Evolutionary conservation across 2,113 vertebrate genomes (phyloP).

Genomic region (Cyanocitta stelleri): DNA sequence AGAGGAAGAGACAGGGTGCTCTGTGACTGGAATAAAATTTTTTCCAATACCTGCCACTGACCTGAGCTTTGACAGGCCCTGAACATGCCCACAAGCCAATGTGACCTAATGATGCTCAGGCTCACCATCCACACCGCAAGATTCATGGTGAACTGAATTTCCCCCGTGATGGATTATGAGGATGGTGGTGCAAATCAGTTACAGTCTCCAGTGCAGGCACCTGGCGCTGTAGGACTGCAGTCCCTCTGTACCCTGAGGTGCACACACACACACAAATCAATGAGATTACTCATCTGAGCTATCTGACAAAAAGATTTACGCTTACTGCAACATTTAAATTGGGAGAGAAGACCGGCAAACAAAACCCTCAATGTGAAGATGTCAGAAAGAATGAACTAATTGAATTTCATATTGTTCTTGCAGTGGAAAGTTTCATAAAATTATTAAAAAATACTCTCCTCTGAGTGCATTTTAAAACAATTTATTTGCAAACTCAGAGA

Average conservation of each 20-base stretch:
- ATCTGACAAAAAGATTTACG: background rate
- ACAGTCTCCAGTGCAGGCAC: background rate
- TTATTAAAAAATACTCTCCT: background rate
- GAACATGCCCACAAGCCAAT: background rate
- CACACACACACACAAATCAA: background rate
- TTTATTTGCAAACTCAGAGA: background rate
- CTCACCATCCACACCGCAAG: background rate
- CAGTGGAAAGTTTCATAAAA: background rate
- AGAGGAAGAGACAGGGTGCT: background rate
- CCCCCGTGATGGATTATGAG: fast-evolving
- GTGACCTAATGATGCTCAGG: background rate
- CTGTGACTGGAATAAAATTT: background rate
- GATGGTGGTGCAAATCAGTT: background rate
- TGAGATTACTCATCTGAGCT: background rate
- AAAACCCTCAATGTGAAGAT: background rate
- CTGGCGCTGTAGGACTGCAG: background rate
- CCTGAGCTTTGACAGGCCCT: background rate
- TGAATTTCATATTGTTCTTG: background rate
- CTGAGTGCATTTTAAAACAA: background rate
- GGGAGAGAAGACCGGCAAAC: background rate
- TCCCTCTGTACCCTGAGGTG: background rate
- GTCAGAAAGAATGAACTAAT: background rate
- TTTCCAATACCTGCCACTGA: background rate
- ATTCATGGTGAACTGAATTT: background rate
- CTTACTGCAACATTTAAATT: fast-evolving